phyloP scores from a whole-genome alignment of 1,140 invertebrate species.

The Drosophila quadrilineata region DNA sequence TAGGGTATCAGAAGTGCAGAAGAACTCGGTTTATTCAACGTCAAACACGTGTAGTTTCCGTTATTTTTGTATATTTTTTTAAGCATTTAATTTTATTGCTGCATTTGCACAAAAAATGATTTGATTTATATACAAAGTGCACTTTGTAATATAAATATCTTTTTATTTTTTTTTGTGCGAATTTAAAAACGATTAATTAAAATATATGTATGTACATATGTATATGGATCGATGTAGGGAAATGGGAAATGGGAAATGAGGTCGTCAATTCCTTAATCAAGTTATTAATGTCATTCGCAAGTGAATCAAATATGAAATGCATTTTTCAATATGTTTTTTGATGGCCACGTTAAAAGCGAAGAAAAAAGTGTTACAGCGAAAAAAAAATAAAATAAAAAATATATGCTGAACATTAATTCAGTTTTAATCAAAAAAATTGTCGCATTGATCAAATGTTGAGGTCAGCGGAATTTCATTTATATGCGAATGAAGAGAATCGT shows the following conservation, averaged over 20 bases:
- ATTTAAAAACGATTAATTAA: slow-evolving; percentile 54
- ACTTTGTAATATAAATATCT: background rate
- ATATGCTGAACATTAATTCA: slow-evolving; percentile 43
- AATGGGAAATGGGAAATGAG: background rate
- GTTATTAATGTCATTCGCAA: slow-evolving; percentile 58
- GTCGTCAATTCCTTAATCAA: too few species aligned
- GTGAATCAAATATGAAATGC: slow-evolving; percentile 19
- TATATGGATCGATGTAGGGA: background rate
- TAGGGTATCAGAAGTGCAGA: background rate
- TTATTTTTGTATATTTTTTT: slow-evolving; percentile 18
- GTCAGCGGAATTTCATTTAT: slow-evolving; percentile 9
- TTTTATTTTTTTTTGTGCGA: slow-evolving; percentile 20
- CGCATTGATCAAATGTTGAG: slow-evolving; percentile 32
- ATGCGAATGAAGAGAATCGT: background rate
- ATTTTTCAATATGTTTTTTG: slow-evolving; percentile 8
- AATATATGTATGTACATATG: slow-evolving; percentile 1
- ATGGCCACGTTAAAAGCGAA: too few species aligned
- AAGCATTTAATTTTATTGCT: slow-evolving; percentile 46
- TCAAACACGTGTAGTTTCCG: slow-evolving; percentile 34
- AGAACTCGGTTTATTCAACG: background rate
- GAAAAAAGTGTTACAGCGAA: too few species aligned
- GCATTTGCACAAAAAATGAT: slow-evolving; percentile 53
- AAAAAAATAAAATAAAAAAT: background rate
- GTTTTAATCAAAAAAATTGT: slow-evolving; percentile 57
- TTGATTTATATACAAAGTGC: slow-evolving; percentile 45